Conservation (phyloP, 2,113 vertebrate genomes). For the Ascaphus truei region DNA sequence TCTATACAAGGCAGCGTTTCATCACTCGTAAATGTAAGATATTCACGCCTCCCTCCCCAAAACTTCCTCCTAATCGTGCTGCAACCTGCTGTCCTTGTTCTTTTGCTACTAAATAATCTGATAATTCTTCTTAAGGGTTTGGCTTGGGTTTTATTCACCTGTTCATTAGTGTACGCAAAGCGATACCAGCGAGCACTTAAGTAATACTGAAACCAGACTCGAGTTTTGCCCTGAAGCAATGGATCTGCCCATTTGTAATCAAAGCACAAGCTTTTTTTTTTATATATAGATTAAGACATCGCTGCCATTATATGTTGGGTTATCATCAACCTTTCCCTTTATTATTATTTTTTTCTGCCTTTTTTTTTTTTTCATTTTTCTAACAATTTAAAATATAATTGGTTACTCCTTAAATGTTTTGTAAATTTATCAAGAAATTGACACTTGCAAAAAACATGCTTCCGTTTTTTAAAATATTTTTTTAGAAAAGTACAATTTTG, state of each 20-base stretch:
- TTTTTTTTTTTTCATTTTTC: no score
- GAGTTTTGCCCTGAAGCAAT: slow-evolving; percentile 50
- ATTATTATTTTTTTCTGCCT: no score
- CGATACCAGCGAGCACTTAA: slow-evolving; percentile 69
- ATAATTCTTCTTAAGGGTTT: slow-evolving; percentile 63
- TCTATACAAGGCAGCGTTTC: background rate
- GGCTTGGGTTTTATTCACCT: slow-evolving; percentile 66
- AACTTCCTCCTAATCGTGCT: background rate
- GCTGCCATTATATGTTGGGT: no score
- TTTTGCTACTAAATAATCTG: slow-evolving; percentile 33
- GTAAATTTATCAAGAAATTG: no score
- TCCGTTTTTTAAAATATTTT: no score
- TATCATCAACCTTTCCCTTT: no score
- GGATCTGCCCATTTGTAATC: slow-evolving; percentile 24
- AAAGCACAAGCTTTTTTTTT: background rate
- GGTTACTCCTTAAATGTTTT: no score
- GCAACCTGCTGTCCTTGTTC: background rate
- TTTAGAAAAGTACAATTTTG: no score
- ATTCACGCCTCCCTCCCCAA: background rate
- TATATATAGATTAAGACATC: no score
- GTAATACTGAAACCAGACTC: slow-evolving; percentile 63
- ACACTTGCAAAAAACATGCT: no score
- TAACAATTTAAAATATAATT: no score
- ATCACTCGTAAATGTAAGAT: background rate
- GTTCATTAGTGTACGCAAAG: slow-evolving; percentile 67